Base-by-base conservation (phyloP, 1,140 invertebrate genomes). In the Lepidurus arcticus region DNA sequence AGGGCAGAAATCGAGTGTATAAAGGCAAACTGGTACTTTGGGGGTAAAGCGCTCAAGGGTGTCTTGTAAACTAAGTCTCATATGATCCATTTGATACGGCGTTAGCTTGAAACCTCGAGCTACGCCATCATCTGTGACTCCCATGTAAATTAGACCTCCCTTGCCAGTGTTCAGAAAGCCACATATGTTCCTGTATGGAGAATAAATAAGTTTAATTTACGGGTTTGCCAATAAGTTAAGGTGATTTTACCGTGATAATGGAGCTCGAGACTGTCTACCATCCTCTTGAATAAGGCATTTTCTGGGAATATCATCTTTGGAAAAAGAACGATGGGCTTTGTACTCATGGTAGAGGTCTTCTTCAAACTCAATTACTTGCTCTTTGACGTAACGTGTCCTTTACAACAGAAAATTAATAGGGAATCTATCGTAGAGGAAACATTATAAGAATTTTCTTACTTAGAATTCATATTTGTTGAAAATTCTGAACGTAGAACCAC, bases 161-260 rank as follows among this genome's bases (percentile, higher is more conserved):
- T 80, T 79, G 0, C 84, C 85, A 45, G 84, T 84, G 80, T 86
- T 86, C 7, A 86, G 80, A 80, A 85, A 85, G 1, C 81, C 85
- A 83, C 84, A 85, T 0, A 85, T 34, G 42, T 81, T 79, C 74
- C 84, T 85, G 80, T 44, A 83, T 80, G 76, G 73, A 78, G 21
- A 43, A 76, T 21, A 9, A 8, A n/a, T n/a, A n/a, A 76, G 8
- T 34, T 34, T 34, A 34, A 4, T 34, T 34, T 34, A 34, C 34
- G 34, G 2, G 34, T 34, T 34, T 34, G 34, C 4, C 3, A 34
- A 34, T 2, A 34, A 34, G 34, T 34, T 34, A 34, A 4, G 3
- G 34, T 34, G 34, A 65, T 21, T 45, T n/a, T 5, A 76, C 76
- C 76, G 24, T 76, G 76, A 76, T 44, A 76, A 5, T n/a, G 76